Evolutionary conservation across 2,888 invertebrate species (phyloP).

Genomic region (Chymomyza fuscimana): DNA sequence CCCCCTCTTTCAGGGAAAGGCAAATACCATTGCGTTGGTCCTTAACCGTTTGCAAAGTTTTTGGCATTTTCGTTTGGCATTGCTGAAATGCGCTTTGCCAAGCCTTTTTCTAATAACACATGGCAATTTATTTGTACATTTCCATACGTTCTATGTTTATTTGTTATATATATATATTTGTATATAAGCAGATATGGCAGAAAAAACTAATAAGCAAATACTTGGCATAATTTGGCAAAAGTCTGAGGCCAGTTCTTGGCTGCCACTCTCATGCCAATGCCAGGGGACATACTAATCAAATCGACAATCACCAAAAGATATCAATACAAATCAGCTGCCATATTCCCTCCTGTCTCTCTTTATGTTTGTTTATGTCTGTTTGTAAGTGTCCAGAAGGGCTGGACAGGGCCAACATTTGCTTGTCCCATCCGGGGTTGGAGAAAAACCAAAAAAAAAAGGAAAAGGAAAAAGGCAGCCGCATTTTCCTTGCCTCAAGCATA

Average conservation of each 20-base stretch:
- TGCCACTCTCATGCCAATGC: slow-evolving; percentile 38
- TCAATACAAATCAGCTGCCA: slow-evolving; percentile 53
- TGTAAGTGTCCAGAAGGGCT: not conserved
- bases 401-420: slow-evolving; percentile 35
- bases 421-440: not conserved
- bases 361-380: slow-evolving; percentile 3
- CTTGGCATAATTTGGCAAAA: slow-evolving; percentile 66
- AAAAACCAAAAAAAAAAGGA: not conserved
- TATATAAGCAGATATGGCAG: not conserved
- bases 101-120: slow-evolving; percentile 69
- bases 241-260: not conserved
- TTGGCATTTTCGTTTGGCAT: slow-evolving; percentile 50
- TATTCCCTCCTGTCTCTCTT: not conserved
- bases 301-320: slow-evolving; percentile 66
- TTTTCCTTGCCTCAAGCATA: slow-evolving; percentile 60
- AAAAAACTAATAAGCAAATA: slow-evolving; percentile 70
- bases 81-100: slow-evolving; percentile 33
- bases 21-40: slow-evolving; percentile 4
- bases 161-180: not conserved
- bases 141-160: slow-evolving; percentile 1
- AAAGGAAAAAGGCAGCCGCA: slow-evolving; percentile 30
- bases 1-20: not conserved
- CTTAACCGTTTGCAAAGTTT: slow-evolving; percentile 47
- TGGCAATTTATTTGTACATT: slow-evolving; percentile 56
- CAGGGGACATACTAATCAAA: slow-evolving; percentile 67